Percentiles rank a stretch among this genome's conserved stretches.
Evolutionary conservation across 2,797 vertebrate species (phyloP).

Genomic region (Falco concolor): DNA sequence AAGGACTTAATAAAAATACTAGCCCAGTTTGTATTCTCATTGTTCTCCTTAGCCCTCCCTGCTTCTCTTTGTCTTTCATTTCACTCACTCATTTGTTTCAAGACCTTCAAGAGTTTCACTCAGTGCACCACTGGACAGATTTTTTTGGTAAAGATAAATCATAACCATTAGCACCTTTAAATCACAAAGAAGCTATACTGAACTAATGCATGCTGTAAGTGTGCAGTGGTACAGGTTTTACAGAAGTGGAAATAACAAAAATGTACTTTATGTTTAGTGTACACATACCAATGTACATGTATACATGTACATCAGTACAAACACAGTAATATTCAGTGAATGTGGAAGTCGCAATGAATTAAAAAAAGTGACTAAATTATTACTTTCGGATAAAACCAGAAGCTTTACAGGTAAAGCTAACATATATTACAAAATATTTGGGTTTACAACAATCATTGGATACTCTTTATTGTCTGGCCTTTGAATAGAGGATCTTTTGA

Average conservation of each 20-base stretch:
- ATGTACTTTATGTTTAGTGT: neutral
- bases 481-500: neutral
- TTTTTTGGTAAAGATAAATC: neutral
- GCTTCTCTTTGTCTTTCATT: neutral
- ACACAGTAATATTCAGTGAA: neutral
- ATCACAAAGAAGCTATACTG: neutral
- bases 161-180: neutral
- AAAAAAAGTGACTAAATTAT: neutral
- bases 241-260: neutral
- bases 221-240: neutral
- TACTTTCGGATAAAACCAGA: neutral
- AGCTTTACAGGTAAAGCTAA: neutral
- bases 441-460: neutral
- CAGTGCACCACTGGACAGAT: neutral
- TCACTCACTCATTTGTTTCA: neutral
- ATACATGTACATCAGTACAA: neutral
- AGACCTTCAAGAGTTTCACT: neutral
- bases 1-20: neutral
- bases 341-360: neutral
- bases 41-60: neutral
- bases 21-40: neutral
- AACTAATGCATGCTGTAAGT: neutral
- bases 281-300: neutral
- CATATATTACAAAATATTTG: neutral
- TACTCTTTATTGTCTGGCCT: neutral